Evolutionary conservation across 2,113 vertebrate genomes (phyloP).

Genomic region (Sitta europaea): DNA sequence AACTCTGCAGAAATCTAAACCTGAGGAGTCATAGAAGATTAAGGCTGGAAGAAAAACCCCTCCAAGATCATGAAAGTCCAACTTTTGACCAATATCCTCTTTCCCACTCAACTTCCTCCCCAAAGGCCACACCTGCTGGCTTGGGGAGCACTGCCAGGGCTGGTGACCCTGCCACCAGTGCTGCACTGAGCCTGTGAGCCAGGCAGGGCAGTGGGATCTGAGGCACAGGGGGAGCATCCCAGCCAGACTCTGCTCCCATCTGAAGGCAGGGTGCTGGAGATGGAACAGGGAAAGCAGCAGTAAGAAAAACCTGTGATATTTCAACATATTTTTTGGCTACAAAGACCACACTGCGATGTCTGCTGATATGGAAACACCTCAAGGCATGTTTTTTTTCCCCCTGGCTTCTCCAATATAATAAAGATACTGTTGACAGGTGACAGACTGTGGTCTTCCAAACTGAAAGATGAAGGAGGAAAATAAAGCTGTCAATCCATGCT

Average conservation of each 20-base stretch:
- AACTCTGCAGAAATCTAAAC: background rate
- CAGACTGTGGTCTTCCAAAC: background rate
- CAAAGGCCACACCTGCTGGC: background rate
- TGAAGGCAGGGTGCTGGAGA: background rate
- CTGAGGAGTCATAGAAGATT: background rate
- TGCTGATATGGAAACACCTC: background rate
- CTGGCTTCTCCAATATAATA: constrained; percentile 23
- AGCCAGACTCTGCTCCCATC: background rate
- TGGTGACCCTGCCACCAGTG: background rate
- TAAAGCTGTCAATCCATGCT: background rate
- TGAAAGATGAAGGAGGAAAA: background rate
- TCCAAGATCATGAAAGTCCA: background rate
- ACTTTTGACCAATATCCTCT: background rate
- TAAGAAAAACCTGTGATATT: background rate
- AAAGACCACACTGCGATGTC: background rate
- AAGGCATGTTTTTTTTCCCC: background rate
- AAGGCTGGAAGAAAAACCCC: background rate
- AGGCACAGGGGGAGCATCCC: background rate
- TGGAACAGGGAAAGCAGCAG: background rate
- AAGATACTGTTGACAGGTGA: constrained; percentile 54
- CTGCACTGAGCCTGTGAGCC: background rate
- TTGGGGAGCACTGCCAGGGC: background rate
- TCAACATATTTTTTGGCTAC: background rate
- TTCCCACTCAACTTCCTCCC: background rate
- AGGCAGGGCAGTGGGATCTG: background rate